Evolutionary conservation across 2,113 vertebrate species (phyloP), one percentile per base, ranked within the genome.

Genomic region (Lynx canadensis): DNA sequence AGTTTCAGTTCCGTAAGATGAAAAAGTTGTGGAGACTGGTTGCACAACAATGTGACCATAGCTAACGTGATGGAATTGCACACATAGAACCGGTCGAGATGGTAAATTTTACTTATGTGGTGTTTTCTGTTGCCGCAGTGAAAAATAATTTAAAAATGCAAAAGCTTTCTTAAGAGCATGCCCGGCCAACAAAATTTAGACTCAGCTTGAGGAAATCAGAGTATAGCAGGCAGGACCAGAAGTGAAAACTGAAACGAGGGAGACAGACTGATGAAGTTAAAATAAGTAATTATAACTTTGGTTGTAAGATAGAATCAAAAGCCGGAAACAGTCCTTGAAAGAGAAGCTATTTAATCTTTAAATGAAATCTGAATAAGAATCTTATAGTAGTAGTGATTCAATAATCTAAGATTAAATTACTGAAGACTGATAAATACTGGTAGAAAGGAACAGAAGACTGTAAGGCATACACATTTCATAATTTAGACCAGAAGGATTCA

Each of bases 161-260:
- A 50, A 73, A 95, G 50, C n/a, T 79, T 82, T 48, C 66, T 93
- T 76, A 33, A 94, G 66, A 38, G 52, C 41, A 31, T 73, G 60
- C 57, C 12, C 7, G 25, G 79, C 19, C 73, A 89, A 52, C 14
- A 82, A 91, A 93, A 94, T 45, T 71, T 68, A 45, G 50, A 71
- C 41, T 96, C 57, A n/a, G 27, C 50, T 60, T 73, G 25, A 96
- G 74, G 91, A 95, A 94, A 87, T 95, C 83, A 36, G 31, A 50
- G 55, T 65, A 21, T 23, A 84, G 45, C 94, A 74, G 73, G 45
- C 94, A 74, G 73, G 68, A 80, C 33, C 50, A 50, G 19, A 68
- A 94, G 6, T 36, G 33, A 88, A 97, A 92, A 86, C 19, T 82
- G 71, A 95, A 97, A 91, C 29, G 63, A 84, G 95, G 48, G 25